Evolutionary conservation across 2,797 vertebrate species (phyloP).

Genomic region (Mormyrops boulengeri): DNA sequence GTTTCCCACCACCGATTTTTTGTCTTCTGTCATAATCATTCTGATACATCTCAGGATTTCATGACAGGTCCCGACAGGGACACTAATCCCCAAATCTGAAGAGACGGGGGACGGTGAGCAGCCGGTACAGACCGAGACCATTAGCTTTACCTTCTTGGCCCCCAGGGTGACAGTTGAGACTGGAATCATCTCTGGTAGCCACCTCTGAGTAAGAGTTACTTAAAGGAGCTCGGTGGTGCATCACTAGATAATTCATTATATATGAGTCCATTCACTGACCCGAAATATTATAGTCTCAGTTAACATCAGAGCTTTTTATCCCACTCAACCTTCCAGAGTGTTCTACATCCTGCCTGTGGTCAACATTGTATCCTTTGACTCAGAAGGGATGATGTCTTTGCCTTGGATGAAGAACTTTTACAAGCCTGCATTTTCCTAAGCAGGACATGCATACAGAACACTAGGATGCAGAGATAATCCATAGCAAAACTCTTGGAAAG

Average conservation of each 20-base stretch:
- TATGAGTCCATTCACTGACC: conserved; percentile 12
- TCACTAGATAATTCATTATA: conserved; percentile 16
- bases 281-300: conserved; percentile 17
- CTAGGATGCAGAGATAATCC: not conserved
- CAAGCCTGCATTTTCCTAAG: not conserved
- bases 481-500: not conserved
- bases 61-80: not conserved
- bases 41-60: not conserved
- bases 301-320: conserved; percentile 19
- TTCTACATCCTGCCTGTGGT: not conserved
- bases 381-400: not conserved
- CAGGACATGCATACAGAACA: not conserved
- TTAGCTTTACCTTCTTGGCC: not conserved
- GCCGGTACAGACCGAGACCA: not conserved
- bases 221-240: conserved; percentile 20
- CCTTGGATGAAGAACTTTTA: not conserved
- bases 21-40: not conserved
- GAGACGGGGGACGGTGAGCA: not conserved
- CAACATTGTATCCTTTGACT: not conserved
- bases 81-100: not conserved
- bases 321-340: not conserved
- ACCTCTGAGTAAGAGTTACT: conserved; percentile 21
- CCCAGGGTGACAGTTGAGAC: not conserved
- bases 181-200: not conserved
- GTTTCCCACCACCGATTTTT: not conserved